These are phyloP conservation scores for human (Homo sapiens) DNA, from an alignment of 2,113 vertebrate species.

Conservation along the genomic window DNA sequence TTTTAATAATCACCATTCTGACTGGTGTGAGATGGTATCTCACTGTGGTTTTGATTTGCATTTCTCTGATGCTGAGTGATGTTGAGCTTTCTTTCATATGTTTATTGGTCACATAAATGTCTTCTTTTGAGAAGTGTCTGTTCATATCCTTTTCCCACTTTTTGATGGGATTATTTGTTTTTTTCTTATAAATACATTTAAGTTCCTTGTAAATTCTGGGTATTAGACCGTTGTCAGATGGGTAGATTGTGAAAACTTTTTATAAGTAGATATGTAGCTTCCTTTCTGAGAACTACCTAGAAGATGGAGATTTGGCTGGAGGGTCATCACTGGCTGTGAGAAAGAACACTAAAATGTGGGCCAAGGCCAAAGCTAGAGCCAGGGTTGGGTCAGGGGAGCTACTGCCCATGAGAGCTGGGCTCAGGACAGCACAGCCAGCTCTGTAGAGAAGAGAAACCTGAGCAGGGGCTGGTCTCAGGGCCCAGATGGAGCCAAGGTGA, in stretches of 20 bases:
- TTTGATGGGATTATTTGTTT: no score
- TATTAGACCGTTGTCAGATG: no score
- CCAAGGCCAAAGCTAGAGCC: neutral
- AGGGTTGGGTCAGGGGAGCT: neutral
- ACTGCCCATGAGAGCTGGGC: neutral
- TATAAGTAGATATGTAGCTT: neutral
- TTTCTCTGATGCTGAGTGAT: no score
- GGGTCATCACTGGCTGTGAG: neutral
- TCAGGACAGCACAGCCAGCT: neutral
- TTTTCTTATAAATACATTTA: no score
- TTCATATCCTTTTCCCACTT: no score
- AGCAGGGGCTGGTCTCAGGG: neutral
- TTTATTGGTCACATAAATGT: no score
- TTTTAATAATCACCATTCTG: no score
- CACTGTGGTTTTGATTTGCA: no score
- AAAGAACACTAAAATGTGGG: neutral
- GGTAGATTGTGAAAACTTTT: neutral
- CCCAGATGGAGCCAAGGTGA: neutral
- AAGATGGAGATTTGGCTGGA: neutral
- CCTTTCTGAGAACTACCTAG: neutral
- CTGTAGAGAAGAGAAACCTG: neutral
- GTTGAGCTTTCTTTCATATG: no score
- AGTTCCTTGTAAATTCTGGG: no score
- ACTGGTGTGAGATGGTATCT: no score
- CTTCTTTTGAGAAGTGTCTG: no score